Evolutionary conservation across 2,888 invertebrate genomes (phyloP).

Genomic region (Mythimna impura): DNA sequence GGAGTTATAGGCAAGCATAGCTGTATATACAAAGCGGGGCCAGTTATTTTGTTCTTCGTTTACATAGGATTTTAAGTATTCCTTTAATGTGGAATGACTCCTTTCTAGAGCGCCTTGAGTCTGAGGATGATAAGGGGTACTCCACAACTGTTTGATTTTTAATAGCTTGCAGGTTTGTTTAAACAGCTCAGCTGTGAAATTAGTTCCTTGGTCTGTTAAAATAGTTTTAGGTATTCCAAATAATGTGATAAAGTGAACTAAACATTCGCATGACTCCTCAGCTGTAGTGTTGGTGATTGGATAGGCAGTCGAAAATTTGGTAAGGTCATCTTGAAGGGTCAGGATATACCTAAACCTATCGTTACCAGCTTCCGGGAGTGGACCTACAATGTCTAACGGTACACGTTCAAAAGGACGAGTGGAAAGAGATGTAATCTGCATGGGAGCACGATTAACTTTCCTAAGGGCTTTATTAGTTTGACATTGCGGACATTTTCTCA

Average conservation of each 20-base stretch:
- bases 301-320: background rate
- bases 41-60: background rate
- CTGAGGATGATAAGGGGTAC: background rate
- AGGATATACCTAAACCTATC: background rate
- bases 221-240: background rate
- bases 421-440: background rate
- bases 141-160: background rate
- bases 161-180: background rate
- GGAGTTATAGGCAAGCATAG: background rate
- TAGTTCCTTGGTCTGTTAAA: background rate
- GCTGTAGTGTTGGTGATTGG: background rate
- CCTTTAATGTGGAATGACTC: background rate
- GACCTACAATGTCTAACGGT: background rate
- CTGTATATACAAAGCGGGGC: conserved; percentile 1
- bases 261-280: no score
- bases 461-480: background rate
- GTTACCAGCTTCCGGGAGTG: background rate
- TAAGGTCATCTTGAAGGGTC: conserved; percentile 1
- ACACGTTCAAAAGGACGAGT: background rate
- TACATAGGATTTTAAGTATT: background rate
- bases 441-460: background rate
- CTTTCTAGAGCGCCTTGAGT: background rate
- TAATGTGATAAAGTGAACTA: background rate
- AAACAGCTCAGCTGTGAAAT: background rate
- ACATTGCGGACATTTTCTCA: background rate